Evolutionary conservation across 2,888 invertebrate species (phyloP).

Genomic region (Therioaphis trifolii): DNA sequence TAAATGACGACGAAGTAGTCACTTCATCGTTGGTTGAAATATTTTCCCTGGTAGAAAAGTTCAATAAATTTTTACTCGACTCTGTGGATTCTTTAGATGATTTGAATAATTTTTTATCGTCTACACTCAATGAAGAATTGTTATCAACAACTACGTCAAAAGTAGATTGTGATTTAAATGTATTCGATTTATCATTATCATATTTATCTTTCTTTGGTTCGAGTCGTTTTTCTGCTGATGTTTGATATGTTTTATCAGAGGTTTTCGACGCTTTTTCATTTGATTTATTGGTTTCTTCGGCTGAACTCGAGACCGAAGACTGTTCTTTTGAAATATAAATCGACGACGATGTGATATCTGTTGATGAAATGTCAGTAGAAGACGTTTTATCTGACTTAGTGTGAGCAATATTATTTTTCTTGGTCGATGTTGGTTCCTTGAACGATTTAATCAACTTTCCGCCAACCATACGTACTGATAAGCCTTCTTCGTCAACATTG

Average conservation of each 20-base stretch:
- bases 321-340: background rate
- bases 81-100: slow-evolving; percentile 31
- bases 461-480: slow-evolving; percentile 62
- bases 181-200: background rate
- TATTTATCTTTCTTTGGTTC: background rate
- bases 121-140: too few relatives aligned
- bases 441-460: slow-evolving; percentile 64
- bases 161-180: too few relatives aligned
- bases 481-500: slow-evolving; percentile 1
- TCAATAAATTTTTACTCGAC: background rate
- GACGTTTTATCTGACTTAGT: background rate
- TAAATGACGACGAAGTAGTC: too few relatives aligned
- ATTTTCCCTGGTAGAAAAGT: background rate
- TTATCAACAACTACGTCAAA: too few relatives aligned
- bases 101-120: slow-evolving; percentile 64
- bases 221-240: background rate
- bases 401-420: background rate
- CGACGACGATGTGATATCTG: background rate
- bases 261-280: background rate
- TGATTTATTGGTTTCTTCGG: background rate
- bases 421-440: background rate
- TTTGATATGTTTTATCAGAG: slow-evolving; percentile 7
- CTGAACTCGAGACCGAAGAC: background rate
- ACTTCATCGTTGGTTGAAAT: too few relatives aligned
- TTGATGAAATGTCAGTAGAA: background rate